Conservation (phyloP, 2,113 vertebrate genomes). For the Pituophis catenifer region DNA sequence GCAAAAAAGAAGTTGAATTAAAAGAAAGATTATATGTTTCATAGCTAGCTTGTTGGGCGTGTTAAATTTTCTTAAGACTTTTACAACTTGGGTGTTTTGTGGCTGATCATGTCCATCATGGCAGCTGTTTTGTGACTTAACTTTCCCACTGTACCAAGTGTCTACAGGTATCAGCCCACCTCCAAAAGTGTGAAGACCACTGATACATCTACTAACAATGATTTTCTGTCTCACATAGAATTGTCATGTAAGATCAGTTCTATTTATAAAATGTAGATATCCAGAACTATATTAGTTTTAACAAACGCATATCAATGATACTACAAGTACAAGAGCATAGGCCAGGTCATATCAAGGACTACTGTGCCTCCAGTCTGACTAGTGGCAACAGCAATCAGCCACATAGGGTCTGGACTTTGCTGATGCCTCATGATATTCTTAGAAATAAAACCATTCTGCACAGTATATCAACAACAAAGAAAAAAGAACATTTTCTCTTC, state of each 20-base stretch:
- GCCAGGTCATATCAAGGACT: neutral
- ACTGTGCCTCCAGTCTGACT: neutral
- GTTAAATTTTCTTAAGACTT: neutral
- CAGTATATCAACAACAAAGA: neutral
- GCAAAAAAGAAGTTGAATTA: neutral
- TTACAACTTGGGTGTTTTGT: neutral
- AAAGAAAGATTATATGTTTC: neutral
- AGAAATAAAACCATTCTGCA: neutral
- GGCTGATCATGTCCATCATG: neutral
- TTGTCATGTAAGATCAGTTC: neutral
- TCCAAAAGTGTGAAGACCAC: neutral
- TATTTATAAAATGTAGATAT: neutral
- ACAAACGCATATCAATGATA: neutral
- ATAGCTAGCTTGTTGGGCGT: neutral
- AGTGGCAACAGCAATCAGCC: neutral
- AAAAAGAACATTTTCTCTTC: neutral
- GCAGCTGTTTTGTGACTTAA: neutral
- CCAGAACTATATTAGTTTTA: neutral
- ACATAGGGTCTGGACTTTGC: neutral
- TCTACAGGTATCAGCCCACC: neutral
- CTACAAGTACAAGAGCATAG: neutral
- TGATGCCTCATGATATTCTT: neutral
- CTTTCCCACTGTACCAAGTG: neutral
- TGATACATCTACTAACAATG: neutral
- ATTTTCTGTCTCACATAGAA: neutral